These are phyloP conservation scores for Cecidostiba fungosa DNA, from an alignment of 2,888 invertebrate genomes.

Conservation along the genomic window DNA sequence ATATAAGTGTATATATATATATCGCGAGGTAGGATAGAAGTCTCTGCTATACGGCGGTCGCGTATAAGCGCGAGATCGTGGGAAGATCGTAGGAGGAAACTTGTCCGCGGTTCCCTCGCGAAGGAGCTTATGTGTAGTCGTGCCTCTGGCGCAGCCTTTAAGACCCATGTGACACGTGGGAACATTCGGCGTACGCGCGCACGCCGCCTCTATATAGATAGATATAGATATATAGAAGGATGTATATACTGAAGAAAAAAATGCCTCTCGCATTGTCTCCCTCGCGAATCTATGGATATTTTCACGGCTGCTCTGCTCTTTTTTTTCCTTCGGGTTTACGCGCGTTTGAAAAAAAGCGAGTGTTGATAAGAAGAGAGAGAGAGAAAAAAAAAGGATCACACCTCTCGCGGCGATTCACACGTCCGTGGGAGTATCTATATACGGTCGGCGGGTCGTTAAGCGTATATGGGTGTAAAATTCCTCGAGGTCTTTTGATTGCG, in stretches of 20 bases:
- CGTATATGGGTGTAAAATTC: constrained; percentile 49
- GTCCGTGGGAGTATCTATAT: constrained; percentile 46
- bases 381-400: constrained; percentile 49
- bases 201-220: not conserved
- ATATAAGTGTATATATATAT: not conserved
- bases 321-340: constrained; percentile 36
- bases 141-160: constrained; percentile 54
- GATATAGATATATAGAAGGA: too few relatives aligned
- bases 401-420: constrained; percentile 57
- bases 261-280: constrained; percentile 47
- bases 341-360: constrained; percentile 20
- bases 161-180: constrained; percentile 67
- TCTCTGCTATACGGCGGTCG: constrained; percentile 38
- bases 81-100: constrained; percentile 73
- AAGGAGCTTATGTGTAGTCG: constrained; percentile 42
- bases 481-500: constrained; percentile 53
- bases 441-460: constrained; percentile 35
- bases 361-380: not conserved
- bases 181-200: constrained; percentile 62
- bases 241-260: constrained; percentile 19
- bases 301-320: constrained; percentile 41
- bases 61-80: constrained; percentile 70
- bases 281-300: constrained; percentile 31
- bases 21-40: not conserved
- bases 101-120: constrained; percentile 66